Evolutionary conservation across 1,140 invertebrate genomes (phyloP).

Genomic region (Orchestia grillus): DNA sequence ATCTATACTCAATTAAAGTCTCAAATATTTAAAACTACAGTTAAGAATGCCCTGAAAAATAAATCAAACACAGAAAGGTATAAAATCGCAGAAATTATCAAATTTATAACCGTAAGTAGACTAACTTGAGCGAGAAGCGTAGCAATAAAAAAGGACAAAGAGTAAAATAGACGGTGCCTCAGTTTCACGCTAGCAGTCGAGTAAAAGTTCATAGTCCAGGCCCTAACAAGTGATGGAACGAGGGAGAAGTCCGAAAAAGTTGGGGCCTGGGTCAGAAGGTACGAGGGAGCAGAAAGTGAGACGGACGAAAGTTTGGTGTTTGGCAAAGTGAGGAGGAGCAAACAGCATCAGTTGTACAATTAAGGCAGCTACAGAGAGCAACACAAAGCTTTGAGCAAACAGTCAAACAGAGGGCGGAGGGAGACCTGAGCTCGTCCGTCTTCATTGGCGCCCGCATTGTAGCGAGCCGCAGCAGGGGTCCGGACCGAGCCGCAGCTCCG

Average conservation of each 20-base stretch:
- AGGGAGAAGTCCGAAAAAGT: neutral
- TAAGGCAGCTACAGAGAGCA: conserved; percentile 47
- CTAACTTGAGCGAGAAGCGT: too few species aligned
- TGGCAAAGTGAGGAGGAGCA: conserved; percentile 52
- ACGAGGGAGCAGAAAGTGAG: conserved; percentile 33
- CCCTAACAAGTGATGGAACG: neutral
- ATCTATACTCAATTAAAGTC: too few species aligned
- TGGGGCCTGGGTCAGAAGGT: neutral
- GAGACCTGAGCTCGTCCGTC: conserved; percentile 21
- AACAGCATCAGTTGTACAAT: conserved; percentile 56
- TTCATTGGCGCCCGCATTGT: conserved; percentile 52
- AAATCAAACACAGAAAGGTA: neutral
- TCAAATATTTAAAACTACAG: too few species aligned
- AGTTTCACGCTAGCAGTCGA: neutral
- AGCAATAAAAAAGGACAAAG: neutral
- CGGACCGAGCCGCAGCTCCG: neutral
- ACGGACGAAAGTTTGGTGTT: conserved; percentile 28
- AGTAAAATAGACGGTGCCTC: neutral
- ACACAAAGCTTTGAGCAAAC: conserved; percentile 50
- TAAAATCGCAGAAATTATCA: neutral
- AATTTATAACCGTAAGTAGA: neutral
- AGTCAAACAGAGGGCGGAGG: conserved; percentile 44
- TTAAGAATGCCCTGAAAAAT: too few species aligned
- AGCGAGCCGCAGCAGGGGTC: neutral
- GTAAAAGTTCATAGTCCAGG: neutral